These are phyloP conservation scores for Peromyscus maniculatus DNA, from an alignment of 2,113 vertebrate genomes.

Conservation along the genomic window DNA sequence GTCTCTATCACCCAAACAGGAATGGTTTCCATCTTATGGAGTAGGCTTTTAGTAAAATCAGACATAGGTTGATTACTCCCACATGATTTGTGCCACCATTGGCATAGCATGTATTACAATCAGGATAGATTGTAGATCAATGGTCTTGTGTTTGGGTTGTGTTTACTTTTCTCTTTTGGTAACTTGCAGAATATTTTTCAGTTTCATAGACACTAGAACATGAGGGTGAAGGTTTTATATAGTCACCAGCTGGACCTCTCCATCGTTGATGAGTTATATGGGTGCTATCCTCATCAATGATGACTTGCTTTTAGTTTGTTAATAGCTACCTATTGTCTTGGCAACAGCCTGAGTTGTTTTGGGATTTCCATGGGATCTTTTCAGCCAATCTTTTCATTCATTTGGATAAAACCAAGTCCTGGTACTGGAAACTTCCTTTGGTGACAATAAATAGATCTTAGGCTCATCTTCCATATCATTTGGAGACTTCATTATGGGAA, in stretches of 20 bases:
- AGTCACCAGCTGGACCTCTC: background rate
- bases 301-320: background rate
- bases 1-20: no score
- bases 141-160: background rate
- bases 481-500: no score
- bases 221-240: no score
- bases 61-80: background rate
- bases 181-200: background rate
- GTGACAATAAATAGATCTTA: no score
- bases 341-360: no score
- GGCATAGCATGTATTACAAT: background rate
- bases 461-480: no score
- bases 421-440: no score
- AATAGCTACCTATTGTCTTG: no score
- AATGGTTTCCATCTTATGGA: background rate
- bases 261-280: background rate
- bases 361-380: no score
- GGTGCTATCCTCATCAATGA: background rate
- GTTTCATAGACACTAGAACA: no score
- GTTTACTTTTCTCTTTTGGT: background rate
- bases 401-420: no score
- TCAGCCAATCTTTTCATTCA: no score
- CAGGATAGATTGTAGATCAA: background rate
- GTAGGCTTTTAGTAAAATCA: background rate
- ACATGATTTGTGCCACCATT: background rate